Evolutionary conservation across 92 coral and sea anemone species (phyloP), one percentile per base, ranked within the genome.

Genomic region (Porites evermanni): DNA sequence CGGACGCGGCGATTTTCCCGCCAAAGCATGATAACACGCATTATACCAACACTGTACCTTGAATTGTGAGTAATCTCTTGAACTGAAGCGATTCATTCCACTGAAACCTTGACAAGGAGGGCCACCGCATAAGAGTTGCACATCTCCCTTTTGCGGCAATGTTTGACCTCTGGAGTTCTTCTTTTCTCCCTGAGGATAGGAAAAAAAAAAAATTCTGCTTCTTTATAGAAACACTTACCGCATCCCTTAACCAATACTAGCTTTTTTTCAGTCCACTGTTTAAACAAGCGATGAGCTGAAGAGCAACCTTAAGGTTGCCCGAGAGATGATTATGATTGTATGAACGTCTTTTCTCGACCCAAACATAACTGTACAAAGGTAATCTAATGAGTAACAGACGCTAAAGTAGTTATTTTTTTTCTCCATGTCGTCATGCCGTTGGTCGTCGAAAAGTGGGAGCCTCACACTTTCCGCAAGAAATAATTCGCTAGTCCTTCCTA

Each of bases 51-150:
- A 56, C 1, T 16, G 32, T 80, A 97, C 99, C 98, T 97, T 97
- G 78, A 97, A 97, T 63, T 84, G 77, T 16, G 99, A 97, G 86
- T 97, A 97, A 64, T 97, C 99, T 84, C 99, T 89, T 17, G 99
- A 93, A 78, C 94, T 95, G 84, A 97, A 97, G 7, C 99, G 93
- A 72, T 97, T 97, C 98, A 97, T 95, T 52, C 98, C 98, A 87
- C 99, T 97, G 77, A 97, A 97, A 29, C 99, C 99, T 83, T 97
- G 99, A 78, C 99, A 97, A 59, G 99, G 99, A 70, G 99, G 99
- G 38, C 99, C 99, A 75, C 99, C 99, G 26, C 99, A 97, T 75
- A 97, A 75, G 73, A 97, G 80, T 77, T 97, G 98, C 38, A 97
- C 99, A 68, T 95, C 98, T 67, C 99, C 99, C 94, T 88, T 94